Conservation (phyloP, 2,888 invertebrate genomes). For the Idaea biselata region DNA sequence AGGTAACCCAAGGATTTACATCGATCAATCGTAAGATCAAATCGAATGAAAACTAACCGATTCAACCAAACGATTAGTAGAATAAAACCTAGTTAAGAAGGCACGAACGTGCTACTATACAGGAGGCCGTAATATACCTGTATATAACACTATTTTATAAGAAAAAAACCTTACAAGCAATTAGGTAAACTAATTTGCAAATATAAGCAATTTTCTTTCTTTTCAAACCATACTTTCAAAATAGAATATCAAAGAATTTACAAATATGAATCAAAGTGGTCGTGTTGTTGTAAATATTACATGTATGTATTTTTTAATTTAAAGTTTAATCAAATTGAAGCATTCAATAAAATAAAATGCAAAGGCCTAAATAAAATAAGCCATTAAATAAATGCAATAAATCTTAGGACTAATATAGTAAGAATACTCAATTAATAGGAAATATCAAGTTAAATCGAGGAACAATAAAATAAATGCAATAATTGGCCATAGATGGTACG, state of each 20-base stretch:
- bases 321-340: constrained; percentile 1
- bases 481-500: constrained; percentile 42
- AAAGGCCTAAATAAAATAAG: constrained; percentile 17
- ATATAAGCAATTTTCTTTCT: no score
- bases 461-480: constrained; percentile 62
- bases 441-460: constrained; percentile 46
- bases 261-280: no score
- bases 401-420: constrained; percentile 55
- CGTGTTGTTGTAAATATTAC: not conserved
- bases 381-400: constrained; percentile 50
- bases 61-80: constrained; percentile 16
- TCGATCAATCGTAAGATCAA: constrained; percentile 13
- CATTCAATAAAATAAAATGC: constrained; percentile 1
- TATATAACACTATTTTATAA: not conserved
- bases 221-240: no score
- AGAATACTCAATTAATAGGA: constrained; percentile 48
- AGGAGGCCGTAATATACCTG: constrained; percentile 13
- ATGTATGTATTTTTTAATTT: not conserved
- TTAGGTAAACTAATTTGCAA: not conserved
- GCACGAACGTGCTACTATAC: constrained; percentile 40
- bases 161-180: constrained; percentile 13
- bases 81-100: constrained; percentile 35
- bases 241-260: no score
- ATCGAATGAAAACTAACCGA: constrained; percentile 17
- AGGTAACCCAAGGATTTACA: constrained; percentile 16